Evolutionary conservation across 2,797 vertebrate species (phyloP), one percentile per base, ranked within the genome.

Genomic region (Tarsius wallacei): DNA sequence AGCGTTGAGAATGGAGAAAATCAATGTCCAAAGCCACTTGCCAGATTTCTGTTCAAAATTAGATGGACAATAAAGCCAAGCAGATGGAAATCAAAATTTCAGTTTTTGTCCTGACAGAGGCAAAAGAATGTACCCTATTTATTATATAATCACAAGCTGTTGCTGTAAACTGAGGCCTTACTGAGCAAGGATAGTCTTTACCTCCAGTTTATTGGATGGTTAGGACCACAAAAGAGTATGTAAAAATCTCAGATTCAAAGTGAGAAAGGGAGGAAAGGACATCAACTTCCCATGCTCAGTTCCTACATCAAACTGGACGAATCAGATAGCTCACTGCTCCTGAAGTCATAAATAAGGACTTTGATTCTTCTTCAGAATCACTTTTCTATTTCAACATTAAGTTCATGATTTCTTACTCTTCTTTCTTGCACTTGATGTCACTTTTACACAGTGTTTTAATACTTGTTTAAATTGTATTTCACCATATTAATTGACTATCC

Each of bases 401-500:
- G 19, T 7, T 9, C 12, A 14, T 16, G 49, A 22, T 77, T 90
- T 19, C 24, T 84, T 28, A 6, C 10, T 57, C 9, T 89, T 80
- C 36, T 89, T 55, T 36, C 42, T 53, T 70, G 14, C 1, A 53
- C 15, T 63, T 11, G 3, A 59, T 68, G 9, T 63, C 53, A 85
- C 96, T 68, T 88, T 91, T 66, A 76, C 15, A 59, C 59, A 85
- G 1, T 61, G 51, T 24, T 24, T 66, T 87, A 28, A 74, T 42
- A 66, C 33, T 84, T 71, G 17, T 95, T 73, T 82, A 74, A 83
- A 53, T n/a, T 88, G 49, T 80, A 70, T 87, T 82, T 59, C 7
- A 78, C 94, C 31, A 63, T 24, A 74, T 49, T 90, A 14, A 76
- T 15, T 71, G 0, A 42, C 77, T 55, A 85, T 70, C 14, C 13